Evolutionary conservation across 2,113 vertebrate species (phyloP).

Genomic region (Accipiter cooperii): DNA sequence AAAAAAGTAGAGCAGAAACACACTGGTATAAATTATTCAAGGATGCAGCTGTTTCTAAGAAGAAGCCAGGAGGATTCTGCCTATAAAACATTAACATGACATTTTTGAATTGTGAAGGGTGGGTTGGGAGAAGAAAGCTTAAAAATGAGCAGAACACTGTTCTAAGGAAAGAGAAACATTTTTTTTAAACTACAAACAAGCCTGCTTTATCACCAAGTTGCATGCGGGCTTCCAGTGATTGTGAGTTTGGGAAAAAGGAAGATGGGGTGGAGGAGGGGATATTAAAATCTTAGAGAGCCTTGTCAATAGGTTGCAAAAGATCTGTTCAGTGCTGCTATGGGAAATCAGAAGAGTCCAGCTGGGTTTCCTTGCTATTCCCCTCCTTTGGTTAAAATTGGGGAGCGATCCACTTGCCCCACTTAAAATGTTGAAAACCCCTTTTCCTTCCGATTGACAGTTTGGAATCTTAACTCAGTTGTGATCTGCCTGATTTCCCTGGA

Average conservation of each 20-base stretch:
- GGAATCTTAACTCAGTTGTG: background rate
- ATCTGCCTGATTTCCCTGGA: background rate
- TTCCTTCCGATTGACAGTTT: background rate
- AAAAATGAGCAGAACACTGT: background rate
- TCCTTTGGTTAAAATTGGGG: background rate
- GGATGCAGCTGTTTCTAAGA: conserved; percentile 25
- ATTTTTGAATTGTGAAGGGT: conserved; percentile 55
- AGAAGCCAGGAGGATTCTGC: background rate
- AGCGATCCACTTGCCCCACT: background rate
- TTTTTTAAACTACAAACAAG: conserved; percentile 13
- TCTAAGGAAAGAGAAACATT: conserved; percentile 17
- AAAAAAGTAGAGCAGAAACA: conserved; percentile 64
- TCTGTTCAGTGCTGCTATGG: background rate
- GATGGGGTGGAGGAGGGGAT: background rate
- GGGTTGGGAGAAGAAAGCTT: conserved; percentile 14
- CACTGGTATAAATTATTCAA: conserved; percentile 67
- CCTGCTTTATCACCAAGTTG: background rate
- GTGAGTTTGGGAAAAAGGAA: background rate
- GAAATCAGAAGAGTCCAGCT: background rate
- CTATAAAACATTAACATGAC: conserved; percentile 67
- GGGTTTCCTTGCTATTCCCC: background rate
- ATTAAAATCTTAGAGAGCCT: conserved; percentile 27
- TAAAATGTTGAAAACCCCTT: background rate
- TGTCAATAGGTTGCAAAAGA: background rate
- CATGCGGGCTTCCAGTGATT: background rate